A percentile compares a stretch with the other conserved stretches of the same genome.
Conservation (phyloP, 2,888 invertebrate genomes). For the Petrophora chlorosata region DNA sequence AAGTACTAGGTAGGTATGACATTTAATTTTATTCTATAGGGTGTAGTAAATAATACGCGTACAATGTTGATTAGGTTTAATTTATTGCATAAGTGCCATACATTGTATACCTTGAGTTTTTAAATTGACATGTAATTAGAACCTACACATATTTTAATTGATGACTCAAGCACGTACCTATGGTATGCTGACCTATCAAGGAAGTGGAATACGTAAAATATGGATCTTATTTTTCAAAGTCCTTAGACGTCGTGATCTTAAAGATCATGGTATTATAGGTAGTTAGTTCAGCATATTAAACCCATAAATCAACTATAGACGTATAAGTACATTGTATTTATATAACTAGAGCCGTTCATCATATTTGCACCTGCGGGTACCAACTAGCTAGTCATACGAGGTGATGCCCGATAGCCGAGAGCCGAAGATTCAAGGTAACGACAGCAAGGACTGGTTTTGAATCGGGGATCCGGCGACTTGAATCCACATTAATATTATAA, state of each 20-base stretch:
- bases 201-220: not conserved
- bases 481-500: too few relatives aligned
- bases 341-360: not conserved
- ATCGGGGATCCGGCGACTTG: not conserved
- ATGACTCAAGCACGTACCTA: not conserved
- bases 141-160: too few relatives aligned
- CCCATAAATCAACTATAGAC: not conserved
- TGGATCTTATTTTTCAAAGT: too few relatives aligned
- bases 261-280: not conserved
- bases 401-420: too few relatives aligned
- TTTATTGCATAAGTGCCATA: not conserved
- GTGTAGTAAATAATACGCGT: too few relatives aligned
- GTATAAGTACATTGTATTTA: not conserved
- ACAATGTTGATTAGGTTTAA: too few relatives aligned
- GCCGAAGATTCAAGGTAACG: constrained; percentile 13
- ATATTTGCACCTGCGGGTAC: not conserved
- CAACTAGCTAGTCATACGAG: too few relatives aligned
- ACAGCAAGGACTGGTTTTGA: constrained; percentile 11
- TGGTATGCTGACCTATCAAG: not conserved
- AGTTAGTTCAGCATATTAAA: not conserved
- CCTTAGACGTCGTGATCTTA: too few relatives aligned
- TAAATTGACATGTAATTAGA: not conserved
- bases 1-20: too few relatives aligned
- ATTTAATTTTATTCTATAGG: too few relatives aligned
- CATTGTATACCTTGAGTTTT: too few relatives aligned